These are phyloP conservation scores for Paguma larvata DNA, from an alignment of 2,797 vertebrate genomes.

Conservation along the genomic window DNA sequence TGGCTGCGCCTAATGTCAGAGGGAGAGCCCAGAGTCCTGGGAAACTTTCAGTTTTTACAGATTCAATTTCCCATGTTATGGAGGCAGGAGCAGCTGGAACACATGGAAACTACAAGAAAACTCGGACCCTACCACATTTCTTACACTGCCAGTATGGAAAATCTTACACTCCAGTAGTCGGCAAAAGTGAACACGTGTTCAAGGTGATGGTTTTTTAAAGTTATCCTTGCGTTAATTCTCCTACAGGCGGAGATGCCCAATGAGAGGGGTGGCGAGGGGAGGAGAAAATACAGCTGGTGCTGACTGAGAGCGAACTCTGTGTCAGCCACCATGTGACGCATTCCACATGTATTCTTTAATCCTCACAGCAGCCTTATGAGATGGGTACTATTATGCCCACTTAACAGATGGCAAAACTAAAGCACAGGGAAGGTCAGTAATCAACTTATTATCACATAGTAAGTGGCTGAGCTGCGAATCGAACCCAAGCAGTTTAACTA, in stretches of 20 bases:
- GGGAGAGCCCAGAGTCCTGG: background rate
- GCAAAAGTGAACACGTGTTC: background rate
- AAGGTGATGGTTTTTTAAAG: background rate
- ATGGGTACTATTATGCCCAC: background rate
- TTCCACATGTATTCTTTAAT: background rate
- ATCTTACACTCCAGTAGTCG: background rate
- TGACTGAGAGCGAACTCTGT: background rate
- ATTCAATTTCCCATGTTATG: slow-evolving; percentile 1
- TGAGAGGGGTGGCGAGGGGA: background rate
- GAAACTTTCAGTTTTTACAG: background rate
- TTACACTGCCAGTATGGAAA: background rate
- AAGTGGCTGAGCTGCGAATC: background rate
- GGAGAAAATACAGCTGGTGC: background rate
- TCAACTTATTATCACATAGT: background rate
- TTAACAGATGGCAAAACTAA: background rate
- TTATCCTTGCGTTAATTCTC: background rate
- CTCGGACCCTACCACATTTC: background rate
- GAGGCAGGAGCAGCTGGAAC: slow-evolving; percentile 22
- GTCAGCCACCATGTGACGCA: background rate
- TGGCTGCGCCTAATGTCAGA: too few species aligned
- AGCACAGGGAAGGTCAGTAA: background rate
- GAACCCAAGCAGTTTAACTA: background rate
- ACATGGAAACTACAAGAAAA: slow-evolving; percentile 26
- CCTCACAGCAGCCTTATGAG: background rate
- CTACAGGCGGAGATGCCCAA: background rate